Evolutionary conservation across 2,888 invertebrate species (phyloP), one percentile per base, ranked within the genome.

Genomic region (Agrilus cyanescens): DNA sequence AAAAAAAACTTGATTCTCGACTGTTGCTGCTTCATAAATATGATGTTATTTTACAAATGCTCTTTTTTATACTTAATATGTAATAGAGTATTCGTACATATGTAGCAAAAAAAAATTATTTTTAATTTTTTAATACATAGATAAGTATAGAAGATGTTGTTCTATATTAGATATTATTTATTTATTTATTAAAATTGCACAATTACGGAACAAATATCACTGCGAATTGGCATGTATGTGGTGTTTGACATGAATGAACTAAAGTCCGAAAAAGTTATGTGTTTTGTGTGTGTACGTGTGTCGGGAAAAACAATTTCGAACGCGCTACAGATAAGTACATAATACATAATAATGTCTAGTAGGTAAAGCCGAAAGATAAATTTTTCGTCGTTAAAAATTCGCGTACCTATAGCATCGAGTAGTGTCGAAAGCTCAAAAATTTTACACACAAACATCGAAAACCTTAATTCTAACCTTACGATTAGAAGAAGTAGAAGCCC

Each of bases 381-480:
- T 46, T 48, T 48, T 38, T 31, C 42, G 41, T 46, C 5, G 20
- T 20, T 35, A 50, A 53, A 53, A 53, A 53, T 54, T 54, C 51
- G 51, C 44, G 43, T 45, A n/a, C n/a, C n/a, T n/a, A n/a, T n/a
- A 46, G 51, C 48, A 46, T 53, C 52, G 54, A 53, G 50, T 53
- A 53, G 54, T 57, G 61, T 58, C 57, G 50, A 55, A 65, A 65
- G 65, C 65, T 60, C 58, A 62, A 62, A 64, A 62, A 64, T 65
- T 63, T 62, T 57, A 66, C 65, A 66, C 65, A 64, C 65, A 65
- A 65, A 66, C 64, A 66, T 66, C 65, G 61, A 66, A 65, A 66
- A 66, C 57, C 59, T 59, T 65, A 64, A 61, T 64, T 64, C 63
- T 63, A 56, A 63, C 52, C 61, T 61, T 64, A 60, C 55, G 57